Percentiles rank a stretch among this genome's conserved stretches.
Conservation (phyloP, 2,888 invertebrate genomes). For the Lutraria lutraria region DNA sequence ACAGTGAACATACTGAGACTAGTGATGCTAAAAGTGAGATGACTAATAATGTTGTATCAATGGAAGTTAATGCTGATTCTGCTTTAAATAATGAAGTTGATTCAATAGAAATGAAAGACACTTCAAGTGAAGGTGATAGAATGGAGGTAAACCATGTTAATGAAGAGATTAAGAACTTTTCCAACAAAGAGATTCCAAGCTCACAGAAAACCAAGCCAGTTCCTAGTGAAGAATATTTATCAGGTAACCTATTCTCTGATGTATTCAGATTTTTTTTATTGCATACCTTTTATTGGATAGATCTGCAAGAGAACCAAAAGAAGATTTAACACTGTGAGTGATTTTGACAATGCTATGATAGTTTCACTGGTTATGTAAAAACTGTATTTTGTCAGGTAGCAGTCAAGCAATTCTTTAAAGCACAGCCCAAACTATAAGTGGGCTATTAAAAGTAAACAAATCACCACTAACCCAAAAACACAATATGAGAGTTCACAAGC, state of each 20-base stretch:
- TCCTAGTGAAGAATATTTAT: conserved; percentile 16
- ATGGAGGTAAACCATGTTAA: not conserved
- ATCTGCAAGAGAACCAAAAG: too few relatives aligned
- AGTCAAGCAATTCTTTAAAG: too few relatives aligned
- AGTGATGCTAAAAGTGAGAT: not conserved
- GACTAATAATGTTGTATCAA: not conserved
- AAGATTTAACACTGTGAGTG: too few relatives aligned
- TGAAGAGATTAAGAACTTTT: not conserved
- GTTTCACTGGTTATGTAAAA: too few relatives aligned
- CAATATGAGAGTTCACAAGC: too few relatives aligned
- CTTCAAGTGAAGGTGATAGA: not conserved
- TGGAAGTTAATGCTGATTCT: not conserved
- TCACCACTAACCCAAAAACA: too few relatives aligned
- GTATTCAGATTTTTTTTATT: not conserved
- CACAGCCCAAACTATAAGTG: too few relatives aligned
- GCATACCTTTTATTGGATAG: too few relatives aligned
- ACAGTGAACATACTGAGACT: not conserved
- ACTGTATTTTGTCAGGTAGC: too few relatives aligned
- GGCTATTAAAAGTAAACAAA: too few relatives aligned
- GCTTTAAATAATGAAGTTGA: not conserved
- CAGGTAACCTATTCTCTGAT: not conserved
- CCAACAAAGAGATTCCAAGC: not conserved
- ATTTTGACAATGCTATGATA: too few relatives aligned
- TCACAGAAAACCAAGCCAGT: not conserved
- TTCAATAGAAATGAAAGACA: not conserved